Conservation (phyloP, 2,888 invertebrate species). For the Lasioglossum vierecki region DNA sequence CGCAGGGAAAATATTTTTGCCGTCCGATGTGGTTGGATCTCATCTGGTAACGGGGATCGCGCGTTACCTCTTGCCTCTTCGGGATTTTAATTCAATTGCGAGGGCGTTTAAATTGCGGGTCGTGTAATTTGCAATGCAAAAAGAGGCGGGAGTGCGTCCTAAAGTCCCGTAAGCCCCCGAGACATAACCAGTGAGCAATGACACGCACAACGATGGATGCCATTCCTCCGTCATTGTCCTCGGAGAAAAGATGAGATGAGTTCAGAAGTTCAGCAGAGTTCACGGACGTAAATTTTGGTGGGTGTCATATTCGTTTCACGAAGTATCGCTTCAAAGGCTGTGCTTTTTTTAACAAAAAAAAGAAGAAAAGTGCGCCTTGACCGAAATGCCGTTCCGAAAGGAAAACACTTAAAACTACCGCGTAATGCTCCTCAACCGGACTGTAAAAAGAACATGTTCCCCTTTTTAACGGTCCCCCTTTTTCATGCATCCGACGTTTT, state of each 20-base stretch:
- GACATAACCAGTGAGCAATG: slow-evolving; percentile 58
- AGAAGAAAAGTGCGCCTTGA: slow-evolving; percentile 40
- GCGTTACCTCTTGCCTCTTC: not conserved
- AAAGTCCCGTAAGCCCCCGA: slow-evolving; percentile 72
- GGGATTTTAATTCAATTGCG: slow-evolving; percentile 61
- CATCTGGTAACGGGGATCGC: not conserved
- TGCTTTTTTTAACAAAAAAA: slow-evolving; percentile 25
- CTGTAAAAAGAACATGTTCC: slow-evolving; percentile 29
- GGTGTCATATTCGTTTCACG: slow-evolving; percentile 57
- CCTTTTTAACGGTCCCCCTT: not conserved
- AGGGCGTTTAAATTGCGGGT: slow-evolving; percentile 64
- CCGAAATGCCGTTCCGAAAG: slow-evolving; percentile 34
- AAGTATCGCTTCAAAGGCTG: slow-evolving; percentile 37
- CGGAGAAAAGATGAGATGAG: slow-evolving; percentile 69
- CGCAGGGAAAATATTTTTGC: not conserved
- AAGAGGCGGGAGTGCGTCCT: slow-evolving; percentile 57
- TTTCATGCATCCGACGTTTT: not conserved
- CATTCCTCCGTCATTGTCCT: slow-evolving; percentile 72
- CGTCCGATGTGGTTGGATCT: not conserved
- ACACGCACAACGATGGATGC: slow-evolving; percentile 62
- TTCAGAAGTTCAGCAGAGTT: slow-evolving; percentile 79
- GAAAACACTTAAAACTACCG: slow-evolving; percentile 33
- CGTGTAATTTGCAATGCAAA: slow-evolving; percentile 73
- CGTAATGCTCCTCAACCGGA: not conserved
- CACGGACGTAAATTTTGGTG: slow-evolving; percentile 75